Evolutionary conservation across 2,797 vertebrate genomes (phyloP).

Genomic region (Clangula hyemalis): DNA sequence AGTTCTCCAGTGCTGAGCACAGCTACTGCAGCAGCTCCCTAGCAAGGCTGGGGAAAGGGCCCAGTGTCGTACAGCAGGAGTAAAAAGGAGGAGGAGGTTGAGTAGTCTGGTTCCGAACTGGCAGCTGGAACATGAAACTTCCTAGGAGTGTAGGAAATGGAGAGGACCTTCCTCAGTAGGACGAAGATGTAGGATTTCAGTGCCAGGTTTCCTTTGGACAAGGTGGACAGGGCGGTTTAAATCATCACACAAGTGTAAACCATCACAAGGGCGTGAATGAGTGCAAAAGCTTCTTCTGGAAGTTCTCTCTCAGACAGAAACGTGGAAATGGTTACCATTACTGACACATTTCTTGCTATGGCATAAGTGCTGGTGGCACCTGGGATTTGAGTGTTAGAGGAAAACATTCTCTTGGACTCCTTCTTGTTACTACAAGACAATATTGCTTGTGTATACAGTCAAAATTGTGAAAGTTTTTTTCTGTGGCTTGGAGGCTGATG

Average conservation of each 20-base stretch:
- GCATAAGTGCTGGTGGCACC: neutral
- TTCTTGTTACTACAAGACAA: neutral
- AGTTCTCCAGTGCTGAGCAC: neutral
- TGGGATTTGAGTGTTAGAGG: neutral
- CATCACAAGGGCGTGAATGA: neutral
- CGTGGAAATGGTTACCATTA: neutral
- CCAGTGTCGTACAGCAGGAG: neutral
- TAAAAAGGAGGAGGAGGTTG: neutral
- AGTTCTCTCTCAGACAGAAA: neutral
- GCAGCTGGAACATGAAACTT: neutral
- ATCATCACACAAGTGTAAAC: fast-evolving
- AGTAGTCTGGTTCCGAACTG: neutral
- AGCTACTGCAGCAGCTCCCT: neutral
- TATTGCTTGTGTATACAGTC: neutral
- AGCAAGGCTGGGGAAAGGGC: neutral
- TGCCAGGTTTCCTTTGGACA: neutral
- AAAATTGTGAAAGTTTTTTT: neutral
- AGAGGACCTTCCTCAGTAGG: neutral
- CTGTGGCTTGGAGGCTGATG: neutral
- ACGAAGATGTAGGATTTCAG: neutral
- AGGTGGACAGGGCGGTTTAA: neutral
- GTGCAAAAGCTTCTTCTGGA: neutral
- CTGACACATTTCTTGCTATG: neutral
- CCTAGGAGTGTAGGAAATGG: fast-evolving
- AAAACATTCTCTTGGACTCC: neutral